Percentiles rank a stretch among this genome's conserved stretches.
These are phyloP conservation scores for Mormoops blainvillei DNA, from an alignment of 2,113 vertebrate genomes.

Conservation along the genomic window DNA sequence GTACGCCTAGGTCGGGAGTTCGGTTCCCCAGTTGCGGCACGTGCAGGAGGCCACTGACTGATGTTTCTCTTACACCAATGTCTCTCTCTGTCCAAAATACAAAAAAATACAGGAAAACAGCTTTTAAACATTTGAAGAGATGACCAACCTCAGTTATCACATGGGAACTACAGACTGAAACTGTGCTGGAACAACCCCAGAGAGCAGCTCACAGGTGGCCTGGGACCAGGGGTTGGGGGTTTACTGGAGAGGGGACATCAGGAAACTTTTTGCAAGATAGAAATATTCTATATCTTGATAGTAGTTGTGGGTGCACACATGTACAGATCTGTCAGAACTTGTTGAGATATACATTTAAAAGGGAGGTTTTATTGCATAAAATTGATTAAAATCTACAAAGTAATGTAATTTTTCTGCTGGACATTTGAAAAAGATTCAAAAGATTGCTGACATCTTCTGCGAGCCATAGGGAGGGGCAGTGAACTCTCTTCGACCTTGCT, in stretches of 20 bases:
- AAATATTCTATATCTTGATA: background rate
- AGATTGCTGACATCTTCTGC: background rate
- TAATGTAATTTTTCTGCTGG: background rate
- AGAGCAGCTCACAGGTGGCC: no score
- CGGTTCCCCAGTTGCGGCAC: no score
- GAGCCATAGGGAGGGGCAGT: background rate
- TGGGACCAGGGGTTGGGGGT: no score
- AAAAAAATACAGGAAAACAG: no score
- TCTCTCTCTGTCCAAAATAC: no score
- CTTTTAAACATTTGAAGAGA: no score
- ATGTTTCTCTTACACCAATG: no score
- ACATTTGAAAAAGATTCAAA: background rate
- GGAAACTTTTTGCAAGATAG: background rate
- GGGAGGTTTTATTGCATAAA: background rate
- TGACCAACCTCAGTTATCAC: no score
- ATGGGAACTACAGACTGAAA: no score
- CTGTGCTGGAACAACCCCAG: no score
- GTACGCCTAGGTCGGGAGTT: no score
- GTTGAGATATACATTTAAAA: background rate
- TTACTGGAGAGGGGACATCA: background rate
- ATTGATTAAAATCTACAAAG: background rate
- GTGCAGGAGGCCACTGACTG: no score
- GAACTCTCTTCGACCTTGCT: background rate
- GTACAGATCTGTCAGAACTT: background rate
- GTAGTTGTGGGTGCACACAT: background rate